phyloP scores from a whole-genome alignment of 1,140 invertebrate species.

The Caenorhabditis inopinata region DNA sequence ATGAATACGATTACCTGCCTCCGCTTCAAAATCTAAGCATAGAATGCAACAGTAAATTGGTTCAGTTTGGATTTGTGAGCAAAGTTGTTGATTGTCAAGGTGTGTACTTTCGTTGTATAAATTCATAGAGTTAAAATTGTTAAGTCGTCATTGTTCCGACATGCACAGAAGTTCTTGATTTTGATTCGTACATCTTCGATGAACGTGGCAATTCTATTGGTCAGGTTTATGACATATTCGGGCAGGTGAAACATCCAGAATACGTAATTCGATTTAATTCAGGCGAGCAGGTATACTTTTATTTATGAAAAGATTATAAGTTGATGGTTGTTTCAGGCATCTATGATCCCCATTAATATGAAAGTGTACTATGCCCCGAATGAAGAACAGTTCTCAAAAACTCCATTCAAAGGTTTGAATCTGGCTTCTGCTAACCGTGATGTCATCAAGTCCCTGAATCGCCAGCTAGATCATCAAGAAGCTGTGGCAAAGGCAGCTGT shows the following conservation, averaged over 20 bases:
- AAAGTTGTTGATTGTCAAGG: conserved; percentile 20
- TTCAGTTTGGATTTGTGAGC: background rate
- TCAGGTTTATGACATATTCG: conserved; percentile 2
- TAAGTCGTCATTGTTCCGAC: background rate
- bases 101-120: no score
- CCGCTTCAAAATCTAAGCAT: conserved; percentile 1
- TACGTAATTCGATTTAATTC: conserved; percentile 13
- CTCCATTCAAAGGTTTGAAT: conserved; percentile 17
- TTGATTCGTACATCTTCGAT: background rate
- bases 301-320: background rate
- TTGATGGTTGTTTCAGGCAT: background rate
- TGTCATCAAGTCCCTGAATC: background rate
- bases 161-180: background rate
- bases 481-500: background rate
- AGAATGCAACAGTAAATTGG: background rate
- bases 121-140: background rate
- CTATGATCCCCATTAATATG: background rate
- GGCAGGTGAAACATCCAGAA: background rate
- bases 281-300: background rate
- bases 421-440: background rate
- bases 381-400: background rate
- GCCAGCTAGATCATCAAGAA: background rate
- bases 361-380: background rate
- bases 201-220: background rate
- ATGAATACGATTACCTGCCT: background rate